Base-by-base conservation (phyloP, 2,888 invertebrate species). In the Trachelus tabidus region DNA sequence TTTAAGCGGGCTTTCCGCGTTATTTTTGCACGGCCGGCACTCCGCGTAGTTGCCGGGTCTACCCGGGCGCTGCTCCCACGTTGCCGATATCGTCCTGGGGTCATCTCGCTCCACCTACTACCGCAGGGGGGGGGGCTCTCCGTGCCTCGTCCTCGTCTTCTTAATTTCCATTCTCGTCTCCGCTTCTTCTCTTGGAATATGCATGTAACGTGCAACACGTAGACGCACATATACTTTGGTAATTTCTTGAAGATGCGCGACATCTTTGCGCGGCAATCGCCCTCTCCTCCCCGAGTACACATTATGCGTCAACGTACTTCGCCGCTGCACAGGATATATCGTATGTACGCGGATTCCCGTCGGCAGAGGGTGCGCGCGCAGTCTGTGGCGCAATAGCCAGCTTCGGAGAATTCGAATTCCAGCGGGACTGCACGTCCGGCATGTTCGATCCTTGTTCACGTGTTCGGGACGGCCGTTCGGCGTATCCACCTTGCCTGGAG, bases 401-500 rank as follows among this genome's bases (percentile, higher is more conserved):
- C 56, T 56, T 56, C 56, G 23, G 56, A 56, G 56, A 56, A 56
- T 56, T 23, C 56, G 15, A 56, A 56, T 56, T 56, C 56, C 56
- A 56, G 56, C 56, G 56, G 56, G 56, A 23, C 23, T 56, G 23
- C 23, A 56, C 56, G 56, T 9, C 23, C 56, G 56, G 56, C 56
- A 56, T 56, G 4, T 35, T 34, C 35, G n/a, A 30, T 34, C 23
- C 34, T 35, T 11, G 30, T 30, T 23, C 30, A 6, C 35, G 2
- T 11, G 30, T 3, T 74, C 74, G 23, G 23, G n/a, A 34, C 74
- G 35, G 3, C 34, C 12, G 73, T 1, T 31, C 35, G 3, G 30
- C 15, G 69, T 71, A 31, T 71, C 71, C 84, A 88, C 88, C 88
- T 88, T 88, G 88, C 88, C 87, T 86, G 83, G 85, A 89, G 89